These are phyloP conservation scores for Myotis myotis DNA, from an alignment of 2,797 vertebrate species.

Conservation along the genomic window DNA sequence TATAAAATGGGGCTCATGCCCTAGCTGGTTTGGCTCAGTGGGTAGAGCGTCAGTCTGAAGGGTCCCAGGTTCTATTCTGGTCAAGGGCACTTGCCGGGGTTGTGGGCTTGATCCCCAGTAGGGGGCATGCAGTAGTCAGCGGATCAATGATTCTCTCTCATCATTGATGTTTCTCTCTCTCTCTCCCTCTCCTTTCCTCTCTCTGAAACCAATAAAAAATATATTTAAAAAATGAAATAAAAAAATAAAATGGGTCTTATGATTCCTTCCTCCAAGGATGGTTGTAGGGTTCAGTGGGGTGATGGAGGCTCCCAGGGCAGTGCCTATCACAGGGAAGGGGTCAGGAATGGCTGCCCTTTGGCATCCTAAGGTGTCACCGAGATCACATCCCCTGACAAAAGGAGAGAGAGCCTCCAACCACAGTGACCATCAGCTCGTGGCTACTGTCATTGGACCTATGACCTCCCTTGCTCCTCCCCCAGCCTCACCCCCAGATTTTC, in stretches of 20 bases:
- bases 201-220: no score
- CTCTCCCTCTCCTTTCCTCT: no score
- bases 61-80: no score
- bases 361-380: neutral
- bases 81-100: no score
- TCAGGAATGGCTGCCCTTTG: neutral
- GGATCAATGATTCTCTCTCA: no score
- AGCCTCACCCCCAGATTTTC: neutral
- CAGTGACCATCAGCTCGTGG: neutral
- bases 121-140: no score
- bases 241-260: neutral
- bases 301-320: neutral
- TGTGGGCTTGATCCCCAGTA: no score
- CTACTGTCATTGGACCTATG: accelerated
- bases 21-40: no score
- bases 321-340: neutral
- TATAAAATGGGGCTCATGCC: neutral
- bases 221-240: no score
- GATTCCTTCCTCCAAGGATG: neutral
- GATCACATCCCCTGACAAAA: neutral
- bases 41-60: no score
- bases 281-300: neutral
- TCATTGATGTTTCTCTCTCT: no score
- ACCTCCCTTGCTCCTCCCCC: neutral
- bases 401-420: neutral